phyloP scores from a whole-genome alignment of 2,888 invertebrate species.

The Andrena marginata region DNA sequence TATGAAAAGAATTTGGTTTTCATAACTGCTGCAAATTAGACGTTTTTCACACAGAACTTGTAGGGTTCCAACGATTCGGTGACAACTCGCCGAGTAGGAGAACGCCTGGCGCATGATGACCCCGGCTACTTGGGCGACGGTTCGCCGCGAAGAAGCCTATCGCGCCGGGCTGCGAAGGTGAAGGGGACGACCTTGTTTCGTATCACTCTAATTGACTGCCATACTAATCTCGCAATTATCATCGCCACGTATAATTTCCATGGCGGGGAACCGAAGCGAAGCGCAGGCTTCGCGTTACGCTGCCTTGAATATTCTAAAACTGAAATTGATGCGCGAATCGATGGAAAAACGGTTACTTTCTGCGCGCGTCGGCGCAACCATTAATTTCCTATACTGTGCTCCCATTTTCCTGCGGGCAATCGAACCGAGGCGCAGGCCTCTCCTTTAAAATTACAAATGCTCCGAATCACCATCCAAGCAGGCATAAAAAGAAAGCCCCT shows the following conservation, averaged over 20 bases:
- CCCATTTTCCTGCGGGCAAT: constrained; percentile 10
- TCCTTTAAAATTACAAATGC: neutral
- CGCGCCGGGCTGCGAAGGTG: constrained; percentile 43
- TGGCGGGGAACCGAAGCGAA: neutral
- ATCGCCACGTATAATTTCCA: constrained; percentile 16
- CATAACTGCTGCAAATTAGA: too few species aligned
- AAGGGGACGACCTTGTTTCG: constrained; percentile 63
- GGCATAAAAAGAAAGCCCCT: too few species aligned
- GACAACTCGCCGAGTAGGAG: too few species aligned
- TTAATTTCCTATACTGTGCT: neutral
- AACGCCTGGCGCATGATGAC: constrained; percentile 4
- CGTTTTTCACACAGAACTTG: too few species aligned
- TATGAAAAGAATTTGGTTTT: too few species aligned
- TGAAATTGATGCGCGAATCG: neutral
- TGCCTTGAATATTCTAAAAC: neutral
- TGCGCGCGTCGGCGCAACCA: neutral
- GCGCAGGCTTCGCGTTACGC: neutral
- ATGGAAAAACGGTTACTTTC: neutral
- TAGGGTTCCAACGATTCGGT: too few species aligned
- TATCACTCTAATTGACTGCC: constrained; percentile 44
- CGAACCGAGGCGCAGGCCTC: constrained; percentile 1
- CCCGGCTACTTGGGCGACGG: neutral
- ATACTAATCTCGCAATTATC: constrained; percentile 42
- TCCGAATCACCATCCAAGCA: too few species aligned
- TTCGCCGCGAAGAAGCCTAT: neutral